Conservation (phyloP, 1,140 invertebrate genomes). For the Cotesia vestalis region DNA sequence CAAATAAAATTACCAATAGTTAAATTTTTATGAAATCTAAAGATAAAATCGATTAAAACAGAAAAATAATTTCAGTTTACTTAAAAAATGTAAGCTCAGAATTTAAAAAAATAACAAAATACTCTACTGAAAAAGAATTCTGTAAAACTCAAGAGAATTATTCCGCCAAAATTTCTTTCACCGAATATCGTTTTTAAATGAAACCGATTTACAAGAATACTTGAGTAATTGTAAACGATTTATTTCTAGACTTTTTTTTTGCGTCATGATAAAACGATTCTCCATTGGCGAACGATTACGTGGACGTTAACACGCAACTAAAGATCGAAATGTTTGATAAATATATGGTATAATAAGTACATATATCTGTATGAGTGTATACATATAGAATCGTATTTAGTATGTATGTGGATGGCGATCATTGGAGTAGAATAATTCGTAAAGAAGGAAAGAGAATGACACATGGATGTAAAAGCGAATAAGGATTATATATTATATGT, state of each 20-base stretch:
- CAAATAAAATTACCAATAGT: no score
- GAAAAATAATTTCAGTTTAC: no score
- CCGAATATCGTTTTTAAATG: neutral
- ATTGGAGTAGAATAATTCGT: slow-evolving; percentile 9
- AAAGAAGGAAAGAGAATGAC: slow-evolving; percentile 8
- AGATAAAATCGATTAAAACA: no score
- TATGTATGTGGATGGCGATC: neutral
- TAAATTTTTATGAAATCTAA: no score
- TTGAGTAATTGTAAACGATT: neutral
- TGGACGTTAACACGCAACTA: slow-evolving; percentile 32
- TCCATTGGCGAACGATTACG: slow-evolving; percentile 32
- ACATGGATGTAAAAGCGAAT: neutral
- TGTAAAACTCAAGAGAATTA: no score
- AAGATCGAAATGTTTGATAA: slow-evolving; percentile 23
- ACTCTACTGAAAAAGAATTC: no score
- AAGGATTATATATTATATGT: neutral
- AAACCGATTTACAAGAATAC: neutral
- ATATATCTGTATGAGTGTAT: neutral
- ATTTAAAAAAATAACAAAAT: no score
- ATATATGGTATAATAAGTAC: slow-evolving; percentile 14
- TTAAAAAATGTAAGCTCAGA: no score
- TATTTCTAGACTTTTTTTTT: neutral
- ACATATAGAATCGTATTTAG: neutral
- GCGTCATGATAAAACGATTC: slow-evolving; percentile 33
- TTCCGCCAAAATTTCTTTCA: neutral